Evolutionary conservation across 2,888 invertebrate species (phyloP), one percentile per base, ranked within the genome.

Genomic region (Yponomeuta plumbellus): DNA sequence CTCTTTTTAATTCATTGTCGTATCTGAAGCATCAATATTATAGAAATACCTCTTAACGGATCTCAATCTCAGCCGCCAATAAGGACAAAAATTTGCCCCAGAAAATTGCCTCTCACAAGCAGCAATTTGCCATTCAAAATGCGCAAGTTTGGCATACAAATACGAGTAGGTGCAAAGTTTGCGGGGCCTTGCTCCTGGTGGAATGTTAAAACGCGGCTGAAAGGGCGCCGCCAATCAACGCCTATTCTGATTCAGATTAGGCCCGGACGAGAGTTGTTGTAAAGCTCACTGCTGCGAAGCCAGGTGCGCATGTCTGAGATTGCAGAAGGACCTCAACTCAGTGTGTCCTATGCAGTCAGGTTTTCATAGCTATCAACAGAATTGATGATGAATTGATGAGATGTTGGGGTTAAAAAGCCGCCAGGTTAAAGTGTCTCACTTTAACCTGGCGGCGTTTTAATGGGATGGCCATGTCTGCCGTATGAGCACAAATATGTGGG

Each of bases 241-340:
- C 23, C 59, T 23, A 59, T 59, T 59, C 59, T 59, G 59, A 59
- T 59, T 59, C 59, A 59, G 59, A 59, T 59, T 59, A 23, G 59
- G 23, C 59, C 21, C 22, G 17, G 59, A 13, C 23, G 22, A 59
- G 22, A 59, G 23, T 21, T 59, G 34, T 5, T 8, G 34, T 34
- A 34, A 34, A 10, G 34, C 34, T 59, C 5, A 11, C 58, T 3
- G 4, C 21, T 4, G 59, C 59, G 44, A 52, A 17, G 44, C 17
- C 44, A 52, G 44, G 44, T 52, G 44, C 44, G 44, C 44, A 52
- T 17, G 17, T 52, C 17, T 52, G 44, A 52, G 13, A 52, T 52
- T 34, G 34, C 34, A 34, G 34, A 34, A 34, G 34, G 34, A 34
- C 34, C 8, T 34, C 34, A 34, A n/a, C n/a, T n/a, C n/a, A n/a